phyloP scores from a whole-genome alignment of 2,888 invertebrate genomes.

The Acrobasis consociella region DNA sequence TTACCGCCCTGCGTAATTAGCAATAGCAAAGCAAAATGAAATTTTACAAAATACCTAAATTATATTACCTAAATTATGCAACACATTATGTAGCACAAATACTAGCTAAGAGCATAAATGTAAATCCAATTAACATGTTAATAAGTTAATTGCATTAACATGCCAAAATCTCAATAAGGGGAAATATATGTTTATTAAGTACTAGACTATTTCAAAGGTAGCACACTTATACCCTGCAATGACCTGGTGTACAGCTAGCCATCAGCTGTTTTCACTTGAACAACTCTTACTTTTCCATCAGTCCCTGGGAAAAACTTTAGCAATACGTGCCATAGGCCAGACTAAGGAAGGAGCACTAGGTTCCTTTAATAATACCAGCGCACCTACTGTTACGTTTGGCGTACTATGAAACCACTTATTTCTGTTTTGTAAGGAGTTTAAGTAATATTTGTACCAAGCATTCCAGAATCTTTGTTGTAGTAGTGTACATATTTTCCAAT shows the following conservation, averaged over 20 bases:
- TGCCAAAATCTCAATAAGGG: too few species aligned
- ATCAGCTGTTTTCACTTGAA: slow-evolving; percentile 2
- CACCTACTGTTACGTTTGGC: slow-evolving; percentile 1
- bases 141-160: too few species aligned
- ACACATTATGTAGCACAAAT: too few species aligned
- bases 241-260: slow-evolving; percentile 2
- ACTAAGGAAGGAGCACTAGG: slow-evolving; percentile 1
- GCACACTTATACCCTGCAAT: slow-evolving; percentile 5
- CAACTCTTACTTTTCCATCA: slow-evolving; percentile 3
- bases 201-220: not conserved
- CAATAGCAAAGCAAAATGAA: too few species aligned
- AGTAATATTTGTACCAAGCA: slow-evolving; percentile 4
- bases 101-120: too few species aligned
- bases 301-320: not conserved
- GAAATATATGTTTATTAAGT: too few species aligned
- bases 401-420: slow-evolving; percentile 1
- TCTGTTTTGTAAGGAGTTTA: not conserved
- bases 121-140: too few species aligned
- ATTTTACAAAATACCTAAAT: too few species aligned
- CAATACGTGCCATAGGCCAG: slow-evolving; percentile 5
- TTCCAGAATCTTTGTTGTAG: slow-evolving; percentile 1
- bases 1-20: too few species aligned
- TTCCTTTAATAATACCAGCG: not conserved
- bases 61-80: too few species aligned
- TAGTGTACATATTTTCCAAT: slow-evolving; percentile 3